A percentile compares a stretch with the other conserved stretches of the same genome.
Conservation (phyloP, 1,140 invertebrate species). For the Aphelinus certus region DNA sequence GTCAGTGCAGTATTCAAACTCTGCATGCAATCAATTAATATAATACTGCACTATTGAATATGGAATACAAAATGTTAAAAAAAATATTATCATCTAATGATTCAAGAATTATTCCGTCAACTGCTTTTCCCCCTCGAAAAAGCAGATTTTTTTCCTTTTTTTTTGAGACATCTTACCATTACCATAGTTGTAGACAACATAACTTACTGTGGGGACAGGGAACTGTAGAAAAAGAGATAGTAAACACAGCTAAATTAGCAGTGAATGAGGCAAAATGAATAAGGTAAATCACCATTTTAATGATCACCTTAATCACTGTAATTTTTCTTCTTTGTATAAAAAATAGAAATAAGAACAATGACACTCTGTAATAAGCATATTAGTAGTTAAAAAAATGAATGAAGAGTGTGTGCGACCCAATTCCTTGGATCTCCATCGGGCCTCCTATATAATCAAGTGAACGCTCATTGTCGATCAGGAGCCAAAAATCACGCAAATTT, state of each 20-base stretch:
- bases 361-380: conserved; percentile 28
- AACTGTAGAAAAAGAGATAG: conserved; percentile 25
- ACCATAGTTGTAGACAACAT: conserved; percentile 14
- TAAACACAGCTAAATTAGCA: conserved; percentile 13
- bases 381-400: conserved; percentile 28
- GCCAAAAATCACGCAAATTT: conserved; percentile 48
- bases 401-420: conserved; percentile 3
- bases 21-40: conserved; percentile 27
- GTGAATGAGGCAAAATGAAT: conserved; percentile 29
- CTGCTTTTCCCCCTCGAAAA: conserved; percentile 68
- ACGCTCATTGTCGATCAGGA: conserved; percentile 36
- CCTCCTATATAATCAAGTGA: conserved; percentile 38
- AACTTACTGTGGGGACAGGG: conserved; percentile 31
- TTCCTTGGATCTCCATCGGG: conserved; percentile 28
- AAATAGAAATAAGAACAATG: background rate
- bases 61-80: too few species aligned
- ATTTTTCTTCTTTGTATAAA: background rate
- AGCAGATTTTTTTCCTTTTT: conserved; percentile 53
- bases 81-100: background rate
- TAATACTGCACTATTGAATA: conserved; percentile 8
- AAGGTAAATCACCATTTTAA: conserved; percentile 3
- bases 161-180: conserved; percentile 58
- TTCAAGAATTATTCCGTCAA: conserved; percentile 46
- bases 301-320: conserved; percentile 31
- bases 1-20: conserved; percentile 7